Conservation (phyloP, 1,140 invertebrate species). For the Ostrea denselamellosa region DNA sequence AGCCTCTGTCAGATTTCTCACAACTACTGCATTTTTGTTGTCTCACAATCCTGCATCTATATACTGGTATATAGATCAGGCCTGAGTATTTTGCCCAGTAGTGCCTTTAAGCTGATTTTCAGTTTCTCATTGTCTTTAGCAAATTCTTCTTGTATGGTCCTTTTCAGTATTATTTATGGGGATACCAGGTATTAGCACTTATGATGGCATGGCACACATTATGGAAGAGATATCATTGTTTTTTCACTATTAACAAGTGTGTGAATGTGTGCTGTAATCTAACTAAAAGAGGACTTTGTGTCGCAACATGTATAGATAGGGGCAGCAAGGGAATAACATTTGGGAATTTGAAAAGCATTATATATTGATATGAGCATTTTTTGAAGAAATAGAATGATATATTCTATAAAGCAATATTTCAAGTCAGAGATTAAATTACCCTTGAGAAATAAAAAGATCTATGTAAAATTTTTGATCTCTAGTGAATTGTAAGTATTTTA, state of each 20-base stretch:
- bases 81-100: neutral
- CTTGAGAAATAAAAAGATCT: neutral
- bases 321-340: neutral
- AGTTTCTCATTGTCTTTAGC: neutral
- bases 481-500: conserved; percentile 19
- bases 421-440: neutral
- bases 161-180: conserved; percentile 36
- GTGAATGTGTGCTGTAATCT: conserved; percentile 23
- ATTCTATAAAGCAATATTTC: neutral
- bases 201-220: conserved; percentile 7
- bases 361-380: neutral
- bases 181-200: conserved; percentile 14
- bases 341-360: neutral
- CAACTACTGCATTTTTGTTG: neutral
- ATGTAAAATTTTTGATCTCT: neutral
- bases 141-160: neutral
- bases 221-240: neutral
- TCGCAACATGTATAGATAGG: neutral
- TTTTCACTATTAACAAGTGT: conserved; percentile 30
- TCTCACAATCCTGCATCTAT: neutral
- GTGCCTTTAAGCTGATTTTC: neutral
- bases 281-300: neutral
- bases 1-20: neutral
- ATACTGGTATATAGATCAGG: neutral
- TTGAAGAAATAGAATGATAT: neutral